These are phyloP conservation scores for Heteronetta atricapilla DNA, from an alignment of 2,113 vertebrate genomes.

Conservation along the genomic window DNA sequence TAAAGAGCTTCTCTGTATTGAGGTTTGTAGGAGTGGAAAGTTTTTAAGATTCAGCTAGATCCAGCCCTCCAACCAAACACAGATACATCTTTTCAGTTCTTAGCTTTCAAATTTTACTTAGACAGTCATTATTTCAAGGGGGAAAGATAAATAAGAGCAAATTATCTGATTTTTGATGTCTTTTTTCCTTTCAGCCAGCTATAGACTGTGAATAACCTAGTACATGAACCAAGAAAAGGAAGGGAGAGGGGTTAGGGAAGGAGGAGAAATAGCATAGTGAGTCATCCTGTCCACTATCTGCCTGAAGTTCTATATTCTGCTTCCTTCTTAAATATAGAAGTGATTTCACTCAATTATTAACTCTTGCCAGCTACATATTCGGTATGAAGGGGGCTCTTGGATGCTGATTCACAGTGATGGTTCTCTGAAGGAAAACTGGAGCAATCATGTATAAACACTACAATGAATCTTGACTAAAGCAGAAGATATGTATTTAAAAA, in stretches of 20 bases:
- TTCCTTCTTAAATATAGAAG: slow-evolving; percentile 58
- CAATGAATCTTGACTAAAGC: slow-evolving; percentile 55
- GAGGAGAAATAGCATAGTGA: slow-evolving; percentile 55
- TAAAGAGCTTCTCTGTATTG: background rate
- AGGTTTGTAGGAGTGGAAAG: background rate
- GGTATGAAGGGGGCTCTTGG: background rate
- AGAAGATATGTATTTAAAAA: slow-evolving; percentile 51
- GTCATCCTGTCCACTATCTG: slow-evolving; percentile 52
- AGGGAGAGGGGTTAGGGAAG: background rate
- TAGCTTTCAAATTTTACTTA: background rate
- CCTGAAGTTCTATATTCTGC: slow-evolving; percentile 40
- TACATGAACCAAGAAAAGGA: slow-evolving; percentile 23
- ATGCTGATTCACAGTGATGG: slow-evolving; percentile 51
- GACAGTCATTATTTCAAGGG: background rate
- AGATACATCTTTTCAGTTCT: background rate
- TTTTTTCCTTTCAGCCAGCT: background rate
- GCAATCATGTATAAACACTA: slow-evolving; percentile 47
- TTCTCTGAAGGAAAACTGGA: slow-evolving; percentile 48
- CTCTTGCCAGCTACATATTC: slow-evolving; percentile 35
- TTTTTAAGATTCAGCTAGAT: background rate
- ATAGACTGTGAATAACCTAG: background rate
- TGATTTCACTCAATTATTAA: slow-evolving; percentile 65
- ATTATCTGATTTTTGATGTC: background rate
- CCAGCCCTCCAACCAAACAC: background rate
- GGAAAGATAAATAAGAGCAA: background rate